Conservation (phyloP, 2,888 invertebrate genomes). For the Sesia apiformis region DNA sequence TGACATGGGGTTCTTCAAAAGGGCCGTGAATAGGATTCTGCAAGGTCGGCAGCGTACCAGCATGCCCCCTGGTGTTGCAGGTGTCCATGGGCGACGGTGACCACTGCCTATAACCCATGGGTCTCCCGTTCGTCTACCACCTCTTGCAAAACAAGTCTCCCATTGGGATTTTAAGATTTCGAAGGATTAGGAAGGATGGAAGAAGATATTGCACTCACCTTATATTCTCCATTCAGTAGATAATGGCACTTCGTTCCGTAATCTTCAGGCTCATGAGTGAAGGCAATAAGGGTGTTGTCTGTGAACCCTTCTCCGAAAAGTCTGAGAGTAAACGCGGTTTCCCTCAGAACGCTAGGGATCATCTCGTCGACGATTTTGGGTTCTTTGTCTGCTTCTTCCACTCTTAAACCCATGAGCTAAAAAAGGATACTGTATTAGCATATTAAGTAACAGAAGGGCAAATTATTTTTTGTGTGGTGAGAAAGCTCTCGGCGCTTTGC, state of each 20-base stretch:
- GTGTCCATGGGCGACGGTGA: too few relatives aligned
- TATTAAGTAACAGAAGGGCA: too few relatives aligned
- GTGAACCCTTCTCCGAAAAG: conserved; percentile 53
- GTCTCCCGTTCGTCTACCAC: too few relatives aligned
- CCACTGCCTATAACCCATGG: too few relatives aligned
- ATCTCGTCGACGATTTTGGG: conserved; percentile 50
- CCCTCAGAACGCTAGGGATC: conserved; percentile 50
- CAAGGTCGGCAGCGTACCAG: too few relatives aligned
- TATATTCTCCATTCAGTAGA: conserved; percentile 34
- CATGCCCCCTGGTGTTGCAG: too few relatives aligned
- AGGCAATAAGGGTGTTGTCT: conserved; percentile 39
- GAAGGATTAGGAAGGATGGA: neutral
- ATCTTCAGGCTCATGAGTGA: conserved; percentile 35
- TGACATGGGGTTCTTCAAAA: too few relatives aligned
- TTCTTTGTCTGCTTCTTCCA: conserved; percentile 53
- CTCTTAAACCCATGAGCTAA: conserved; percentile 39
- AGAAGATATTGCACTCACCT: conserved; percentile 24
- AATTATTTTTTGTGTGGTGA: too few relatives aligned
- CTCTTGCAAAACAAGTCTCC: too few relatives aligned
- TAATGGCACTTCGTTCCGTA: conserved; percentile 33
- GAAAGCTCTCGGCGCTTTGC: too few relatives aligned
- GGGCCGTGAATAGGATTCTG: too few relatives aligned
- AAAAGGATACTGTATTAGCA: neutral
- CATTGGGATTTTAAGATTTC: neutral
- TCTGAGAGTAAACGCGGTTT: conserved; percentile 37